These are phyloP conservation scores for Mormyrus iriodes DNA, from an alignment of 2,113 vertebrate species.

Conservation along the genomic window DNA sequence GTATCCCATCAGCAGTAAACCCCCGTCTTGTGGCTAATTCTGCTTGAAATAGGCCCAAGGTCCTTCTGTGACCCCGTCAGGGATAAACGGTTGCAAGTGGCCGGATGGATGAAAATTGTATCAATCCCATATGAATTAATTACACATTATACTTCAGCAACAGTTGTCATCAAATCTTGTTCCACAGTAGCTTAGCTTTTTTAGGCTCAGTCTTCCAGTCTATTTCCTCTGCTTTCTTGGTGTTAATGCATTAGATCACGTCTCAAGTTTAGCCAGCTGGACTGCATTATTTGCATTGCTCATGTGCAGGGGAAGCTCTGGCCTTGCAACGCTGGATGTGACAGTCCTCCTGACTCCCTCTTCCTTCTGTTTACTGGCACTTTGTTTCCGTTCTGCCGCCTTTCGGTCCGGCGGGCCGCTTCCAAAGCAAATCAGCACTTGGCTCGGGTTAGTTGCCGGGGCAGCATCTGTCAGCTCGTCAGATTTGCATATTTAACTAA, in stretches of 20 bases:
- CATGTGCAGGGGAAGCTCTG: not conserved
- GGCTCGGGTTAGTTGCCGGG: constrained; percentile 13
- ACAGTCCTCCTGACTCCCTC: not conserved
- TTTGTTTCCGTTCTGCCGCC: not conserved
- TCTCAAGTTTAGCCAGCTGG: not conserved
- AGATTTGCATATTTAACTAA: constrained; percentile 31
- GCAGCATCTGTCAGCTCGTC: constrained; percentile 26
- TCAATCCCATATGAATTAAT: not conserved
- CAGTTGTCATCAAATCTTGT: not conserved
- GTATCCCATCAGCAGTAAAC: not conserved
- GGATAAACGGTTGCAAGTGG: not conserved
- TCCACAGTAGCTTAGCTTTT: not conserved
- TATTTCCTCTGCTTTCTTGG: not conserved
- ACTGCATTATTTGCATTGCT: not conserved
- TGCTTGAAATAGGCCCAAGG: not conserved
- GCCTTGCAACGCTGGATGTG: not conserved
- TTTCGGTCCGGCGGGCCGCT: not conserved
- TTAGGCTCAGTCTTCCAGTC: not conserved
- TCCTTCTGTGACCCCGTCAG: not conserved
- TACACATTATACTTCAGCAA: not conserved
- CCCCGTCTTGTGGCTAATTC: not conserved
- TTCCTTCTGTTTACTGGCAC: not conserved
- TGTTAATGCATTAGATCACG: not conserved
- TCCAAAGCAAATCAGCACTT: constrained; percentile 8
- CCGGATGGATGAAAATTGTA: not conserved